phyloP scores from a whole-genome alignment of 1,140 invertebrate genomes.

The Eufriesea mexicana region DNA sequence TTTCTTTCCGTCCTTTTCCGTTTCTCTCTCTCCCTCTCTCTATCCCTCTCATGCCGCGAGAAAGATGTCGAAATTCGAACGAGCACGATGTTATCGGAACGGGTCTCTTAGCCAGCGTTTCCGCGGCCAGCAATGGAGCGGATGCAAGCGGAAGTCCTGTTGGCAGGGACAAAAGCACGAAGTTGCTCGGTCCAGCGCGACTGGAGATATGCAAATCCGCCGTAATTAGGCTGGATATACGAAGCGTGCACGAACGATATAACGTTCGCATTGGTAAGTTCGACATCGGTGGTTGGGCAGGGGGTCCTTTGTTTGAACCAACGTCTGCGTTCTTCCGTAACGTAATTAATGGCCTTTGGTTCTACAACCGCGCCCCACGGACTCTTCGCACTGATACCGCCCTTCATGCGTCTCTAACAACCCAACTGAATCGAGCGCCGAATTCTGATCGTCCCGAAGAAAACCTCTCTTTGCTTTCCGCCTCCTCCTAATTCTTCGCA shows the following conservation, averaged over 20 bases:
- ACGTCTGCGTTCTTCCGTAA: slow-evolving; percentile 80
- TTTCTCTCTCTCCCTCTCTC: background rate
- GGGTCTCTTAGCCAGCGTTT: slow-evolving; percentile 25
- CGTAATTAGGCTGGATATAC: slow-evolving; percentile 78
- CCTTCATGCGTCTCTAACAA: background rate
- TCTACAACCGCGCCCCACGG: slow-evolving; percentile 45
- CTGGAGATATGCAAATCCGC: slow-evolving; percentile 75
- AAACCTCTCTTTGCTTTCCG: too few relatives aligned
- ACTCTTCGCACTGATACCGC: slow-evolving; percentile 25
- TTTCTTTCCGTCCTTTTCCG: background rate
- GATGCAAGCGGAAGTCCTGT: slow-evolving; percentile 57
- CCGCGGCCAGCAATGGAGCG: slow-evolving; percentile 40
- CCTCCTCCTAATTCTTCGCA: background rate
- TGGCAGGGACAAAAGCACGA: slow-evolving; percentile 61
- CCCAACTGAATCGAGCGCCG: slow-evolving; percentile 17
- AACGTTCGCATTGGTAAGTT: slow-evolving; percentile 65
- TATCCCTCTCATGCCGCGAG: too few relatives aligned
- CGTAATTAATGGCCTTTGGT: slow-evolving; percentile 80
- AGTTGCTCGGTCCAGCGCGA: slow-evolving; percentile 56
- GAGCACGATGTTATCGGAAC: slow-evolving; percentile 20
- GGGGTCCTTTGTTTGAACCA: slow-evolving; percentile 78
- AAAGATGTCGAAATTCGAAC: background rate
- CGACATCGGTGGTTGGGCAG: slow-evolving; percentile 51
- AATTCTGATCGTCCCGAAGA: background rate
- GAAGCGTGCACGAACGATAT: slow-evolving; percentile 70